Evolutionary conservation across 2,113 vertebrate genomes (phyloP).

Genomic region (Ictidomys tridecemlineatus): DNA sequence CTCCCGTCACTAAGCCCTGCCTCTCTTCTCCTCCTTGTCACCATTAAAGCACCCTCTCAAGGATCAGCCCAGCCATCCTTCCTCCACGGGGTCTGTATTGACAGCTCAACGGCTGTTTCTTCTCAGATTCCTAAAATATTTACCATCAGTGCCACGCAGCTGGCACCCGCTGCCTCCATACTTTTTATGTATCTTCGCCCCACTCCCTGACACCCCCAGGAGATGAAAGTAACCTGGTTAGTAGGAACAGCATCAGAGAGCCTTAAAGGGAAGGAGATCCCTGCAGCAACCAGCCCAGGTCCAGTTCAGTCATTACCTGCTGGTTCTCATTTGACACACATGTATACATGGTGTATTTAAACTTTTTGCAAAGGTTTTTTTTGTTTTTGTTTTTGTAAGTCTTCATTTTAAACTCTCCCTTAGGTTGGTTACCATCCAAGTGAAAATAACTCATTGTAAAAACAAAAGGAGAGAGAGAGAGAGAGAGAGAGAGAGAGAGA

Average conservation of each 20-base stretch:
- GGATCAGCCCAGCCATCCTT: background rate
- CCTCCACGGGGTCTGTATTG: background rate
- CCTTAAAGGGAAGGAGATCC: background rate
- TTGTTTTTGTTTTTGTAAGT: too few relatives aligned
- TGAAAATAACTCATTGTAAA: background rate
- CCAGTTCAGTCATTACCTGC: background rate
- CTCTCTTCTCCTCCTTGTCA: background rate
- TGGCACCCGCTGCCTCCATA: background rate
- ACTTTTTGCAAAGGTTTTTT: background rate
- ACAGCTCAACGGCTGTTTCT: background rate
- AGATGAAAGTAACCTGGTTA: background rate
- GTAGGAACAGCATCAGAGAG: background rate
- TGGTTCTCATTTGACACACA: background rate
- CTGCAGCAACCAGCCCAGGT: background rate
- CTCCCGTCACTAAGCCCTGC: background rate
- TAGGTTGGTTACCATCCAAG: background rate
- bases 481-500: too few relatives aligned
- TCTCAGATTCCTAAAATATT: background rate
- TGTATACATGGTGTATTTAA: background rate
- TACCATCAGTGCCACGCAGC: fast-evolving
- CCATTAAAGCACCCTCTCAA: background rate
- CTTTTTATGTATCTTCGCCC: background rate
- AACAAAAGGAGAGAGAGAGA: background rate
- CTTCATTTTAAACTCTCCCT: background rate
- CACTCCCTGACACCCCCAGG: background rate